Percentiles rank a stretch among this genome's conserved stretches.
These are phyloP conservation scores for Lethenteron reissneri DNA, from an alignment of 2,113 vertebrate species.

Conservation along the genomic window DNA sequence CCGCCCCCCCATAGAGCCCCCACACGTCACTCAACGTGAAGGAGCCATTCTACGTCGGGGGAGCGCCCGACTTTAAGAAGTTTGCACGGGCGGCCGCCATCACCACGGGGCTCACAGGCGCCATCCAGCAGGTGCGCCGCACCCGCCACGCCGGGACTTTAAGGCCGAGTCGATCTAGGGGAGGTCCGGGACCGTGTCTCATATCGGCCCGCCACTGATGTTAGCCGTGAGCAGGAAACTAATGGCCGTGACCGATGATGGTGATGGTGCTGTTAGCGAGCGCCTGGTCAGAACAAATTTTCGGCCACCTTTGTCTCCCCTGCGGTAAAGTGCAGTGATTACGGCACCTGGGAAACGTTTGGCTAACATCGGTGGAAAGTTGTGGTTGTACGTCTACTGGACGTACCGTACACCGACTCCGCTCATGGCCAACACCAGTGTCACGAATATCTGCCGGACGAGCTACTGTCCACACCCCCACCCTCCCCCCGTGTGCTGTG, in stretches of 20 bases:
- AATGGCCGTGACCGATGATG: not conserved
- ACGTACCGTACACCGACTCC: not conserved
- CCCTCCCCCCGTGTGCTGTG: too few relatives aligned
- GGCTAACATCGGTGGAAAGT: not conserved
- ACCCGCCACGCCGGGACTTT: not conserved
- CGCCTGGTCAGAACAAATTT: not conserved
- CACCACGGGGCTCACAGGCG: not conserved
- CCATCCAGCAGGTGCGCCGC: conserved; percentile 1
- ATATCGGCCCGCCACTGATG: not conserved
- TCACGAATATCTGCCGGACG: not conserved
- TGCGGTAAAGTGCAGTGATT: not conserved
- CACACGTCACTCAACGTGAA: conserved; percentile 6
- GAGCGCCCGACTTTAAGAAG: not conserved
- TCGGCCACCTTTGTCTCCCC: not conserved
- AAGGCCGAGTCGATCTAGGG: not conserved
- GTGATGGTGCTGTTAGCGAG: not conserved
- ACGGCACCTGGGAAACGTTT: not conserved
- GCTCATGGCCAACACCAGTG: not conserved
- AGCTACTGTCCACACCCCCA: not conserved
- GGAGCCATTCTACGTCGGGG: not conserved
- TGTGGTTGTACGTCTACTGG: not conserved
- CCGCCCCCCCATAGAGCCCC: not conserved
- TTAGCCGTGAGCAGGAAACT: not conserved
- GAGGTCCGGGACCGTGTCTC: not conserved
- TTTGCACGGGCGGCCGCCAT: not conserved